Base-by-base conservation (phyloP, 2,113 vertebrate genomes). In the Scolopax mira region DNA sequence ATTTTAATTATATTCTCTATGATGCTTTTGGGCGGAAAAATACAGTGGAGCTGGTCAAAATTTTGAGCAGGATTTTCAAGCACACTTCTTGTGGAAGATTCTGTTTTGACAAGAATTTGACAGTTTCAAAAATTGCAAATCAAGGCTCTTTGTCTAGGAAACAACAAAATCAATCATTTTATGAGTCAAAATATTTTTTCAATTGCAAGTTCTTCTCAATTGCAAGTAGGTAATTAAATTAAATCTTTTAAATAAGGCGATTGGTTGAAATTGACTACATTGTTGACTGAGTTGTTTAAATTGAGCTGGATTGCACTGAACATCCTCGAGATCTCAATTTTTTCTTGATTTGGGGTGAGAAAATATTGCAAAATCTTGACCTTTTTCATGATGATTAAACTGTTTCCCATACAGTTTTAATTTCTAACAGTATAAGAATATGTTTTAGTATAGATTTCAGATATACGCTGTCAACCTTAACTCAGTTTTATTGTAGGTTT, bases 371-470 rank as follows among this genome's bases (percentile, higher is more conserved):
- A 93, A 77, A 90, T 78, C 48, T 62, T 93, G 65, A 67, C 55
- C 58, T 90, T 84, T 83, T 83, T 80, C 15, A 33, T 71, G 5
- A 67, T 84, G 83, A 74, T 95, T 92, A 84, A 96, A 60, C 21
- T 51, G 39, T 79, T 95, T 92, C 61, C 64, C 79, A 55, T 90
- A 48, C 14, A 35, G 48, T 89, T 93, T 92, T 95, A 90, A 93
- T 90, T 90, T 93, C 88, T 71, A 90, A 41, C 65, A 78, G 25
- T 71, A 35, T 84, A 70, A 78, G 61, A 71, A 21, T 71, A 52
- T 87, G 64, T 71, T 89, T 85, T 93, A 88, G 25, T 94, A 95
- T 96, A 64, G 90, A 95, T 95, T 95, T 97, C 91, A 92, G 77
- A 92, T 96, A 84, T 30, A 81, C 0, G 6, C 77, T 4, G 1